phyloP scores from a whole-genome alignment of 1,140 invertebrate species.

The Archivesica marissinica region DNA sequence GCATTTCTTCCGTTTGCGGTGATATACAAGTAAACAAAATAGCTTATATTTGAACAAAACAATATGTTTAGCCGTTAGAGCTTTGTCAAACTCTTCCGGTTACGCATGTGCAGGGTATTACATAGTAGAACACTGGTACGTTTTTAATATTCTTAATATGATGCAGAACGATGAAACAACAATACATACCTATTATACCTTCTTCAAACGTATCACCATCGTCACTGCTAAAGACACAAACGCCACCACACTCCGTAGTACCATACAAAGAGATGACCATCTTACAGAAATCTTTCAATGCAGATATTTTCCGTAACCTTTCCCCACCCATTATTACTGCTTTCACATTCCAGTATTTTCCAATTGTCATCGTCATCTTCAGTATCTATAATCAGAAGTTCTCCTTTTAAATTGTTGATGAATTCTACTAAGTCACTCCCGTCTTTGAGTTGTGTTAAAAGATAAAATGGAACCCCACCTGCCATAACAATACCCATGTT shows the following conservation, averaged over 20 bases:
- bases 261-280: constrained; percentile 33
- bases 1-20: too few relatives aligned
- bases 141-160: too few relatives aligned
- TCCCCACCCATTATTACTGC: constrained; percentile 12
- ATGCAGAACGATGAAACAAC: neutral
- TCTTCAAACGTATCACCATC: constrained; percentile 22
- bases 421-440: constrained; percentile 32
- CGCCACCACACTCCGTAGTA: constrained; percentile 24
- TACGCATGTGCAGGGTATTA: too few relatives aligned
- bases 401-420: constrained; percentile 2
- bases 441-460: constrained; percentile 30
- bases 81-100: too few relatives aligned
- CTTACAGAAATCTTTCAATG: neutral
- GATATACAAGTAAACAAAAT: too few relatives aligned
- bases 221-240: neutral
- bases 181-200: constrained; percentile 47
- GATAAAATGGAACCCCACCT: constrained; percentile 35
- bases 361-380: neutral
- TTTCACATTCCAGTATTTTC: constrained; percentile 15
- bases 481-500: constrained; percentile 25
- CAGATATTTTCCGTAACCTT: neutral
- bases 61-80: too few relatives aligned
- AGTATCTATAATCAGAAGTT: constrained; percentile 35
- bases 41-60: too few relatives aligned
- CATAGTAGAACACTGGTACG: too few relatives aligned